Percentiles rank a stretch among this genome's conserved stretches.
These are phyloP conservation scores for Peromyscus polionotus DNA, from an alignment of 2,113 vertebrate genomes.

Conservation along the genomic window DNA sequence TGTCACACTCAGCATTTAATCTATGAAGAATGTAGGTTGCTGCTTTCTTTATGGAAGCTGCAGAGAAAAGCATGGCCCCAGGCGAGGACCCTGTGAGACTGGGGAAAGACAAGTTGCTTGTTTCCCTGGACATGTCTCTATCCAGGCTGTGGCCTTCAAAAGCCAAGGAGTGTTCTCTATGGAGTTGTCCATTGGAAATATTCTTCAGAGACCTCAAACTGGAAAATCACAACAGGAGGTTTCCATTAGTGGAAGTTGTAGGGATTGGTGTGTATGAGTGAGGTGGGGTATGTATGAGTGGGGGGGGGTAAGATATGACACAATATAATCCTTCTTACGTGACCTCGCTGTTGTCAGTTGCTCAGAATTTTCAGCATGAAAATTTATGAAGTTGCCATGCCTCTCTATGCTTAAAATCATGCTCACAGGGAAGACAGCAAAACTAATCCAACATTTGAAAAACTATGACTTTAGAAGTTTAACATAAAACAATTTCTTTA, in stretches of 20 bases:
- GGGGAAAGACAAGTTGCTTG: neutral
- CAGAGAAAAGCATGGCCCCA: neutral
- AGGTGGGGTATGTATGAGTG: neutral
- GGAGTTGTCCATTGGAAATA: neutral
- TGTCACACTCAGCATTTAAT: neutral
- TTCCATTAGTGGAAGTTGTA: neutral
- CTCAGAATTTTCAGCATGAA: neutral
- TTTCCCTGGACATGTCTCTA: neutral
- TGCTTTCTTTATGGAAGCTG: neutral
- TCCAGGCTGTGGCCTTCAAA: neutral
- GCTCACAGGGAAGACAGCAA: neutral
- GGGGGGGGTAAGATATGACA: neutral
- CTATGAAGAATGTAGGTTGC: slow-evolving; percentile 57
- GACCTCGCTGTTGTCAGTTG: neutral
- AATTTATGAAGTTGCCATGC: neutral
- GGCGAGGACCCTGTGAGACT: accelerated
- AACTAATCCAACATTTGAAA: neutral
- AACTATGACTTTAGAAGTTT: neutral
- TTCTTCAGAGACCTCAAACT: neutral
- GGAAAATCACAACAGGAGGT: neutral
- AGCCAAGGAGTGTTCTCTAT: neutral
- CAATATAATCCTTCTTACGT: neutral
- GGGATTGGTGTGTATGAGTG: neutral
- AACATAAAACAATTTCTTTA: neutral
- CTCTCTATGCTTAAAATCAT: neutral